These are phyloP conservation scores for Parnassius smintheus DNA, from an alignment of 2,888 invertebrate genomes.

Conservation along the genomic window DNA sequence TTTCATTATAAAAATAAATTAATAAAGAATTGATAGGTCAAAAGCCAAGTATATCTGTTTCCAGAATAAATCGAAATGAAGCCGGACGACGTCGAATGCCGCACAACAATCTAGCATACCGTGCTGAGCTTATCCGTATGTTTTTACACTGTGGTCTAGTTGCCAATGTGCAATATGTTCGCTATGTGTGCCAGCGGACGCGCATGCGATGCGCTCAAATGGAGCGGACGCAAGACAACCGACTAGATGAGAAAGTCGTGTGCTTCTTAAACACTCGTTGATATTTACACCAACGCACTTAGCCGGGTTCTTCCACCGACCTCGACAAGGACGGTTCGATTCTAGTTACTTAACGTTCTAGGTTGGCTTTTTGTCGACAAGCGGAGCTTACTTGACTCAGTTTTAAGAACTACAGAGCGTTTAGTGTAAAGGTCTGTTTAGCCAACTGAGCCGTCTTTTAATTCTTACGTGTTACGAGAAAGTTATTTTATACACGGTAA, in stretches of 20 bases:
- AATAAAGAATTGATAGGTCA: slow-evolving; percentile 1
- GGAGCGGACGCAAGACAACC: slow-evolving; percentile 67
- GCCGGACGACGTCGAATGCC: slow-evolving; percentile 14
- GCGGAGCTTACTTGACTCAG: slow-evolving; percentile 54
- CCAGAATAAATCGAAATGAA: slow-evolving; percentile 8
- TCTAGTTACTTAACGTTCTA: slow-evolving; percentile 70
- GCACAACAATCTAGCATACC: slow-evolving; percentile 23
- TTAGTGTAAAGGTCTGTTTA: too few relatives aligned
- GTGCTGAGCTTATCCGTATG: slow-evolving; percentile 51
- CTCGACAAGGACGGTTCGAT: slow-evolving; percentile 74
- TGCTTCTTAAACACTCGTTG: slow-evolving; percentile 31
- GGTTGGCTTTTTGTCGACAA: slow-evolving; percentile 61
- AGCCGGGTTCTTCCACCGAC: slow-evolving; percentile 51
- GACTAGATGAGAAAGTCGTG: slow-evolving; percentile 49
- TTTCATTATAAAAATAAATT: not conserved
- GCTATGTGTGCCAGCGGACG: slow-evolving; percentile 78
- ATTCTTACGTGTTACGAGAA: too few relatives aligned
- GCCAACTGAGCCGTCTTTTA: too few relatives aligned
- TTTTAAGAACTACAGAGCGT: slow-evolving; percentile 34
- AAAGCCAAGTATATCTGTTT: slow-evolving; percentile 1
- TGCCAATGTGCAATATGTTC: slow-evolving; percentile 72
- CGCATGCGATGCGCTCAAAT: slow-evolving; percentile 63
- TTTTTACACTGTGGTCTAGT: slow-evolving; percentile 73
- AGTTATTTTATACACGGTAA: too few relatives aligned
- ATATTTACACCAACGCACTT: slow-evolving; percentile 25